Base-by-base conservation (phyloP, 2,797 vertebrate species). In the Pampus argenteus region DNA sequence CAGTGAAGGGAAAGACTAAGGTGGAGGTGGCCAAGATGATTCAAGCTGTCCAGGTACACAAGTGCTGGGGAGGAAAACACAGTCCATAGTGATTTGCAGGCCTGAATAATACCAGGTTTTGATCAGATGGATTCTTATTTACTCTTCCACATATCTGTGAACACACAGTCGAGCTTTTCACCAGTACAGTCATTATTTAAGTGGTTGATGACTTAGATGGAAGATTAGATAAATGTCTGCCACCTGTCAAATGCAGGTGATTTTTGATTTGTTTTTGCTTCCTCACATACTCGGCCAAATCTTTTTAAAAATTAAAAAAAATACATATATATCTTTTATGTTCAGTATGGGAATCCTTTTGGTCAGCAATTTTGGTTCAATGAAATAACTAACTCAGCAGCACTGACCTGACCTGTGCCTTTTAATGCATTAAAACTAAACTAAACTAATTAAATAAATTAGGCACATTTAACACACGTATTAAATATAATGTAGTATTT, bases 21-120 rank as follows among this genome's bases (percentile, higher is more conserved):
- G 97, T 99, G 89, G 97, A 99, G 81, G 98, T 99, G 91, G 98
- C 98, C 26, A 99, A 98, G 94, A 99, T 99, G 98, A 99, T 99
- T 84, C 98, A 99, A 92, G 94, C 95, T 83, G 98, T 99, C 71
- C 97, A 99, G 97, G 98, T 99, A 91, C 31, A 67, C 20, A 0
- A 4, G 17, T 9, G 40, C 28, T 38, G 36, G n/a, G 22, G 50
- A 26, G 3, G 5, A n/a, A 59, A 26, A n/a, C 22, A 73, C 8
- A 29, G 11, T 49, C 8, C 17, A 10, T 2, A 47, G 5, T 54
- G 26, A 55, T 34, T 48, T 31, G 60, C 9, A 34, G 1, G 31
- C 5, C 31, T 38, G 11, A 76, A 7, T 8, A 26, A 29, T 14
- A 56, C 23, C 22, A 57, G 10, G 8, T 25, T 49, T 13, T 11